Conservation (phyloP, 2,113 vertebrate genomes). For the Tachycineta bicolor region DNA sequence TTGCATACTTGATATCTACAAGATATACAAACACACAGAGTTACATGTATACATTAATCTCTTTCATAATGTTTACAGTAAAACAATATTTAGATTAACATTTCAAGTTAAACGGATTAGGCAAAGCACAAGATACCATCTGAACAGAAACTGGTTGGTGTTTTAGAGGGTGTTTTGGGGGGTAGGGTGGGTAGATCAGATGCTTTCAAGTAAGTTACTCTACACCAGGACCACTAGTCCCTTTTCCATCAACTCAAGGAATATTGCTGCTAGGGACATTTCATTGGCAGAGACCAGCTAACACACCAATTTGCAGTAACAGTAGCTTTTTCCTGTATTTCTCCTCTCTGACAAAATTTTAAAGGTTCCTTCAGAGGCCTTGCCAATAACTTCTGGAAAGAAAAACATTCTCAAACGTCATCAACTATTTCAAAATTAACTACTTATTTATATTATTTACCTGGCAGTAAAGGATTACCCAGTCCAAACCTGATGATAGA, state of each 20-base stretch:
- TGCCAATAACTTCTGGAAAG: neutral
- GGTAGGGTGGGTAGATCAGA: neutral
- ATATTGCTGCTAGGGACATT: neutral
- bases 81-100: conserved; percentile 3
- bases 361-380: neutral
- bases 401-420: neutral
- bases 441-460: neutral
- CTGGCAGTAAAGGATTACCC: neutral
- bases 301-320: neutral
- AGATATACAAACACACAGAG: neutral
- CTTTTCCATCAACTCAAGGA: neutral
- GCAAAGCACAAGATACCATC: neutral
- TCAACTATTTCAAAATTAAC: neutral
- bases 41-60: neutral
- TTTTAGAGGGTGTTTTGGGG: neutral
- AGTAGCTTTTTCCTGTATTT: neutral
- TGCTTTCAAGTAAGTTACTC: neutral
- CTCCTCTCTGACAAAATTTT: neutral
- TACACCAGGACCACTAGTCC: neutral
- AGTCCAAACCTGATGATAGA: neutral
- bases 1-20: neutral
- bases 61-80: neutral
- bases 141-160: neutral
- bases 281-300: neutral
- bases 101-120: conserved; percentile 35